Evolutionary conservation across 2,113 vertebrate genomes (phyloP), one percentile per base, ranked within the genome.

Genomic region (Hyperopisus bebe): DNA sequence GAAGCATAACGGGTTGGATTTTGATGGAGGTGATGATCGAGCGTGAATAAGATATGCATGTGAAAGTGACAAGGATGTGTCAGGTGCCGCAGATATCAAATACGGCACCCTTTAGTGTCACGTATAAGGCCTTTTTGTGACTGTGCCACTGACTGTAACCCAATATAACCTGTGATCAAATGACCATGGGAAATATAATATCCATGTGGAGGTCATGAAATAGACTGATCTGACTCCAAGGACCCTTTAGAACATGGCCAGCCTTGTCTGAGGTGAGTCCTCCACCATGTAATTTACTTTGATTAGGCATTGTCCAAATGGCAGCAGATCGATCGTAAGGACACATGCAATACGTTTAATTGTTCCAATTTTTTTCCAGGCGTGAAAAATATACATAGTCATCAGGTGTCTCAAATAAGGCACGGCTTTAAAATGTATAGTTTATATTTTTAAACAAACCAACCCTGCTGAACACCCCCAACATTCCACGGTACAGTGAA

Each of bases 141-240:
- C 50, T 31, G 24, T 88, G 84, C 24, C 27, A 21, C 88, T 47
- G 2, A 42, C 7, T 90, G 91, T 90, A 90, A 91, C 90, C 31
- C 44, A 19, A 91, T 51, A 4, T 48, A 70, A 80, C 44, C 47
- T 80, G 19, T 11, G 48, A 80, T 47, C 44, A 85, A 90, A 77
- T 88, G 62, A 74, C 80, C 47, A 90, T 55, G 42, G 47, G 50
- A 77, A 66, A 21, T 31, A 48, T 42, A 88, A 88, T 87, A 51
- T 87, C 48, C n/a, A 31, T n/a, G 51, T 44, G 19, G 11, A 11
- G 46, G 24, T 58, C 58, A 47, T 9, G 21, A 35, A 88, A 44
- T 70, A 39, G 19, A 62, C 88, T 70, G 62, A 27, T 70, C 62
- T 66, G 42, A 13, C 53, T 42, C 82, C 35, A 62, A 80, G 35